These are phyloP conservation scores for Sinodicranocentrus sp. DNA, from an alignment of 2,888 invertebrate species.

Conservation along the genomic window DNA sequence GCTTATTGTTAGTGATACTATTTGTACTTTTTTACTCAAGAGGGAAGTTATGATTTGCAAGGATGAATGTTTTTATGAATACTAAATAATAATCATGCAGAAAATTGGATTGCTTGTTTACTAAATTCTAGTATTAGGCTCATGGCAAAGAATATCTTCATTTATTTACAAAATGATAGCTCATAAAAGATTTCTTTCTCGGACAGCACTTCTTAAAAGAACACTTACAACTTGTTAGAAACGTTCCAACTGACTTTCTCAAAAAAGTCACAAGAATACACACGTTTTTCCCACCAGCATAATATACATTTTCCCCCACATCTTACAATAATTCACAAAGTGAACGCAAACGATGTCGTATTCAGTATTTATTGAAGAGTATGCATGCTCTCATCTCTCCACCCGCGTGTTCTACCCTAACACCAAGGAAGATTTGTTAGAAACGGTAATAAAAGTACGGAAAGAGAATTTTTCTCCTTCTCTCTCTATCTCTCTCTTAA, in stretches of 20 bases:
- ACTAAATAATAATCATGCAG: no score
- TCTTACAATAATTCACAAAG: not conserved
- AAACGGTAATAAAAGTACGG: conserved; percentile 31
- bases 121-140: no score
- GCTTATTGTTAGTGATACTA: no score
- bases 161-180: not conserved
- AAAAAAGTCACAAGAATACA: not conserved
- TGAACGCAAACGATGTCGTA: conserved; percentile 19
- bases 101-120: no score
- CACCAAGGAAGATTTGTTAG: conserved; percentile 24
- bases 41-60: no score
- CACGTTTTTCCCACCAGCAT: not conserved
- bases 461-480: not conserved
- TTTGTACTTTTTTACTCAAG: no score
- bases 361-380: not conserved
- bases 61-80: no score
- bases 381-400: no score
- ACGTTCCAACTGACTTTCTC: not conserved
- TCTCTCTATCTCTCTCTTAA: not conserved
- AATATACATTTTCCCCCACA: no score
- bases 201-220: not conserved
- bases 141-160: not conserved
- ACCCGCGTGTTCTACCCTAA: not conserved
- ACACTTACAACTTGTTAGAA: not conserved
- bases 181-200: not conserved